Base-by-base conservation (phyloP, 2,113 vertebrate species). In the Meles meles region DNA sequence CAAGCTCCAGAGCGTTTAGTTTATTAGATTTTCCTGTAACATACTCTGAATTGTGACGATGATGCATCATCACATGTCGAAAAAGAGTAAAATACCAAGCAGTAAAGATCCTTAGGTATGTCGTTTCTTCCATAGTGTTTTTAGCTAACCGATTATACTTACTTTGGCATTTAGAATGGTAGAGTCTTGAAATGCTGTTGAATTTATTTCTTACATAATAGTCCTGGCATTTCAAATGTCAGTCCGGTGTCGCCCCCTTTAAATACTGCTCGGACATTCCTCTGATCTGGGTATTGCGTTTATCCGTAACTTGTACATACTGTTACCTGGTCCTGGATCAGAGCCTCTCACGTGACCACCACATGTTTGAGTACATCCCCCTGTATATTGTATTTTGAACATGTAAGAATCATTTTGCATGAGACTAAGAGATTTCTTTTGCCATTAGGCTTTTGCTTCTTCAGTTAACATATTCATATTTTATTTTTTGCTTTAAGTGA, bases 401-500 rank as follows among this genome's bases (percentile, higher is more conserved):
- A 55, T 37, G 25, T 37, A 71, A n/a, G 49, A 25, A 57, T 47
- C 94, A 76, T 93, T 84, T 74, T 93, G 93, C 95, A 95, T 57
- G 89, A 52, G 37, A 97, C 27, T 65, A 39, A 89, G 95, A 44
- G 37, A n/a, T 86, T 86, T 61, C 42, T 86, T 52, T 13, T 10
- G 65, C 87, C 93, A 23, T 85, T 25, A 82, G 95, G 93, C 81
- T 42, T 95, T 84, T 55, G 29, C 94, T 77, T 71, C 76, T 96
- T 90, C 47, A 18, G 52, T 96, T 97, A 39, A 89, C 91, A 82
- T 96, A n/a, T 74, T 92, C 93, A 89, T 39, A 18, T 91, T 96
- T 97, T 93, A 8, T 47, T 71, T 0, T 0, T 94, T 21, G 0
- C 81, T 76, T 18, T 92, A 88, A 96, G 49, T 97, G 88, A 94